Evolutionary conservation across 2,797 vertebrate species (phyloP).

Genomic region (Gobio occitaniae): DNA sequence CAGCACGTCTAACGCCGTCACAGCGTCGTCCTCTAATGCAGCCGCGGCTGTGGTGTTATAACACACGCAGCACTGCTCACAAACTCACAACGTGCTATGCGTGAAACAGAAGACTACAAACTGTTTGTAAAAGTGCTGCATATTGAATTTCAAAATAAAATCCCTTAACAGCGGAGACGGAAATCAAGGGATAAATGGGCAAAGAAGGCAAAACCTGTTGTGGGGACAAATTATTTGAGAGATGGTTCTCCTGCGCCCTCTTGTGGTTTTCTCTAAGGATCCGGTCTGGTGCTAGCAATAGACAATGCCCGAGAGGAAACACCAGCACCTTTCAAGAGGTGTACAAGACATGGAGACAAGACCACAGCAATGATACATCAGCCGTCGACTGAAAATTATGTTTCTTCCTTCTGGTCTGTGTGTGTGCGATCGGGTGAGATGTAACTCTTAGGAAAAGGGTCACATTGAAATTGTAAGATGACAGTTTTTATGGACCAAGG

Average conservation of each 20-base stretch:
- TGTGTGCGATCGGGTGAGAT: conserved; percentile 82
- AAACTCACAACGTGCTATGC: conserved; percentile 39
- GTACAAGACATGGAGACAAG: conserved; percentile 60
- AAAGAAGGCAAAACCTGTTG: not conserved
- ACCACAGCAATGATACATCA: conserved; percentile 75
- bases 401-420: conserved; percentile 76
- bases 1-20: conserved; percentile 82
- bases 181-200: conserved; percentile 22
- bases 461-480: conserved; percentile 81
- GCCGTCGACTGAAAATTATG: conserved; percentile 73
- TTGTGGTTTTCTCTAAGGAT: conserved; percentile 80
- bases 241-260: conserved; percentile 72
- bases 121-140: conserved; percentile 82
- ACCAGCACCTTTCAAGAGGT: conserved; percentile 82
- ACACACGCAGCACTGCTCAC: conserved; percentile 78
- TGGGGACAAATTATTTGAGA: conserved; percentile 59
- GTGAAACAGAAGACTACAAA: conserved; percentile 76
- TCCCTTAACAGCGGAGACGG: conserved; percentile 58
- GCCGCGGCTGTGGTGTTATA: conserved; percentile 95
- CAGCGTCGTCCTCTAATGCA: conserved; percentile 80
- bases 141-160: conserved; percentile 74
- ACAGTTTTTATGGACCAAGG: conserved; percentile 99
- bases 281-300: conserved; percentile 81
- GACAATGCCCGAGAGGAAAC: conserved; percentile 67
- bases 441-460: conserved; percentile 84